Conservation (phyloP, 2,797 vertebrate species). For the Semotilus atromaculatus region DNA sequence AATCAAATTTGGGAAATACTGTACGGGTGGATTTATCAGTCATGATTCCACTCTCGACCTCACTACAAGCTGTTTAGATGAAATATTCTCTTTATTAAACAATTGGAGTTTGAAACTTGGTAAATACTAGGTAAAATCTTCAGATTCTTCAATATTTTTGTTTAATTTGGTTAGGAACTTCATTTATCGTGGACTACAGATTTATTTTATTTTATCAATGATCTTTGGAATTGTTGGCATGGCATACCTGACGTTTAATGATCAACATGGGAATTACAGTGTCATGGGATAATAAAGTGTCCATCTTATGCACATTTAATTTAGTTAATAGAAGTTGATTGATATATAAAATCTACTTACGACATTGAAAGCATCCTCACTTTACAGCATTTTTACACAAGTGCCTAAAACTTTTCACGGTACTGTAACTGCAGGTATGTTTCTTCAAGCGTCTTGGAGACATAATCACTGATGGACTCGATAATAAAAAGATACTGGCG, state of each 20-base stretch:
- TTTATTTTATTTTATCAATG: not conserved
- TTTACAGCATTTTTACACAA: too few relatives aligned
- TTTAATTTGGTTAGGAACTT: not conserved
- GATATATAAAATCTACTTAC: too few relatives aligned
- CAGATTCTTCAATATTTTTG: not conserved
- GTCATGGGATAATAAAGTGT: not conserved
- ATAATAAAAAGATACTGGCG: too few relatives aligned
- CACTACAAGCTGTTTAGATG: not conserved
- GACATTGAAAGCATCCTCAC: too few relatives aligned
- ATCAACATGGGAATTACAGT: not conserved
- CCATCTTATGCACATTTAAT: too few relatives aligned
- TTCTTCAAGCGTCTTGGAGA: too few relatives aligned
- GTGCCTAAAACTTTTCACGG: too few relatives aligned
- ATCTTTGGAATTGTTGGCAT: not conserved
- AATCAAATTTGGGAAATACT: constrained; percentile 1
- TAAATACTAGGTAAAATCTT: not conserved
- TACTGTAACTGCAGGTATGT: too few relatives aligned
- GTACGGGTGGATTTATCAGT: not conserved
- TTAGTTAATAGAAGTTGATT: too few relatives aligned
- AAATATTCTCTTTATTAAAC: not conserved
- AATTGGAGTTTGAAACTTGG: not conserved
- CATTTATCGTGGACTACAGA: not conserved
- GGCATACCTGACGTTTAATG: not conserved
- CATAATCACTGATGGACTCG: too few relatives aligned
- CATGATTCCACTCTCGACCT: not conserved